These are phyloP conservation scores for Antheraea yamamai DNA, from an alignment of 2,888 invertebrate genomes.

Conservation along the genomic window DNA sequence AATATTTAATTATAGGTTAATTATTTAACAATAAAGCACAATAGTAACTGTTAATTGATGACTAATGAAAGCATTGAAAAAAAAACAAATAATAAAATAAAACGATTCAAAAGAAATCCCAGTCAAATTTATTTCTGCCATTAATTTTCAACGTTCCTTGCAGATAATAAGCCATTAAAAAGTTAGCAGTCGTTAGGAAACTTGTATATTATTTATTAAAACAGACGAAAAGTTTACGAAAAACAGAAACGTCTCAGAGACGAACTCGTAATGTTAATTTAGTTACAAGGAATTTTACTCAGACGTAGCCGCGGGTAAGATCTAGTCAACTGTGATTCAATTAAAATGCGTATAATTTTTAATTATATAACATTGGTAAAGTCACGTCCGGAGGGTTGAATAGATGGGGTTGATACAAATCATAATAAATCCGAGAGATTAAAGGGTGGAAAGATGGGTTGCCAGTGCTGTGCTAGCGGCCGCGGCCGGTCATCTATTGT, in stretches of 20 bases:
- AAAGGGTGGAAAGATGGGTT: conserved; percentile 35
- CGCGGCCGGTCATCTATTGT: background rate
- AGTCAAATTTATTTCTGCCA: background rate
- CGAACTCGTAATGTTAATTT: background rate
- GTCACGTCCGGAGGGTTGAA: background rate
- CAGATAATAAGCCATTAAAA: conserved; percentile 7
- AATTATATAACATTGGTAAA: background rate
- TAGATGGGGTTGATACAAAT: conserved; percentile 35
- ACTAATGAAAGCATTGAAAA: background rate
- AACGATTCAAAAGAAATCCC: background rate
- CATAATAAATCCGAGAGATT: conserved; percentile 50
- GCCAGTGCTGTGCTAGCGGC: background rate
- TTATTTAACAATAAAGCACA: background rate
- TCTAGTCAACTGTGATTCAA: conserved; percentile 5
- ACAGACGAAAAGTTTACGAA: background rate
- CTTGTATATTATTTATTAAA: conserved; percentile 2
- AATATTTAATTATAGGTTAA: too few species aligned
- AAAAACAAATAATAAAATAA: background rate
- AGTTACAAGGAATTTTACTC: background rate
- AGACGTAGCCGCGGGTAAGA: background rate
- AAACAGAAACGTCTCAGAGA: conserved; percentile 2
- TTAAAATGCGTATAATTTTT: conserved; percentile 4
- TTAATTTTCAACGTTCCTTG: background rate
- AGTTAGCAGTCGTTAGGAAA: conserved; percentile 10
- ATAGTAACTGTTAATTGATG: background rate